A percentile compares a stretch with the other conserved stretches of the same genome.
Conservation (phyloP, 2,888 invertebrate species). For the Ctena decussata region DNA sequence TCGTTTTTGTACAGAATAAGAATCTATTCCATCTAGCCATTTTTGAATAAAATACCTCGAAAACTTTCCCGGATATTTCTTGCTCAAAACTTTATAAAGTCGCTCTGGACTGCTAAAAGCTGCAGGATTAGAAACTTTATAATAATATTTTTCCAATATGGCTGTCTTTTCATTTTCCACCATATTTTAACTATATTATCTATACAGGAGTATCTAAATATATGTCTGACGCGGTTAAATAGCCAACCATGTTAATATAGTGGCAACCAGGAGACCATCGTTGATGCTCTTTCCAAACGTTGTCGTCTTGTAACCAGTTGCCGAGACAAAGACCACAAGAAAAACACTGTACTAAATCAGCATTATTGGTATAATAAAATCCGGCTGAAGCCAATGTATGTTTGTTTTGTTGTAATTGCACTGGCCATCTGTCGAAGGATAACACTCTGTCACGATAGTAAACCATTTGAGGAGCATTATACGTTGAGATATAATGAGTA, state of each 20-base stretch:
- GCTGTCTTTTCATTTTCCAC: not conserved
- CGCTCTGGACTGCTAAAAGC: not conserved
- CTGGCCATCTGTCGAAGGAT: not conserved
- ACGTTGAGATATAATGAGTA: too few species aligned
- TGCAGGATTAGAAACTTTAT: too few species aligned
- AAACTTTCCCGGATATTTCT: not conserved
- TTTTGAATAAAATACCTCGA: not conserved
- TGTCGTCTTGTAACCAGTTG: not conserved
- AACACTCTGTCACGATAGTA: not conserved
- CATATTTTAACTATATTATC: too few species aligned
- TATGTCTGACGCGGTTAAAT: too few species aligned
- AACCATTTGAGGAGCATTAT: too few species aligned
- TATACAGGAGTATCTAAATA: too few species aligned
- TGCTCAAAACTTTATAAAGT: not conserved
- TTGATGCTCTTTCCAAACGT: not conserved
- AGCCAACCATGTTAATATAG: not conserved
- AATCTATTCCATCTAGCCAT: not conserved
- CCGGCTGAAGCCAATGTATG: not conserved
- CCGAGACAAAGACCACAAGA: not conserved
- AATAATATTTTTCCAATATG: not conserved
- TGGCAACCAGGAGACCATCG: not conserved
- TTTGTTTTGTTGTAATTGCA: not conserved
- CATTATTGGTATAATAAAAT: not conserved
- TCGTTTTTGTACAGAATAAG: not conserved
- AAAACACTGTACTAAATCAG: not conserved